These are phyloP conservation scores for Biston stratarius DNA, from an alignment of 2,888 invertebrate species.

Conservation along the genomic window DNA sequence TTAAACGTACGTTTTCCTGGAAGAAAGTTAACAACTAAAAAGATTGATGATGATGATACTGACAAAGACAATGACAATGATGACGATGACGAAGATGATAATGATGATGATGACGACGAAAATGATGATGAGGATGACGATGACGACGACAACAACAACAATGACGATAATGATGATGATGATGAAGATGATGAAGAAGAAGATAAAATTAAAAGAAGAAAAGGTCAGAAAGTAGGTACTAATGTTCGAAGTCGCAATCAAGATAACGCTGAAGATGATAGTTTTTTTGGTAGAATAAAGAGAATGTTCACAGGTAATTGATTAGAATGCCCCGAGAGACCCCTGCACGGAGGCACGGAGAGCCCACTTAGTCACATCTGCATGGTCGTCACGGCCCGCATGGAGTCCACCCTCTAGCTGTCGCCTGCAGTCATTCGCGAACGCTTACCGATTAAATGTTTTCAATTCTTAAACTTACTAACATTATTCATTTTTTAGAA, in stretches of 20 bases:
- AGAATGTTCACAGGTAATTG: constrained; percentile 83
- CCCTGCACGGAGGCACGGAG: constrained; percentile 71
- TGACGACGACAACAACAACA: constrained; percentile 71
- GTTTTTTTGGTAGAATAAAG: constrained; percentile 83
- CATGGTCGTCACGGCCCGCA: constrained; percentile 80
- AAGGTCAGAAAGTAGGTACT: constrained; percentile 58
- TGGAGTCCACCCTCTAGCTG: constrained; percentile 82
- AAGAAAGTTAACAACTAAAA: constrained; percentile 43
- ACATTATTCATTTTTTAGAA: constrained; percentile 76
- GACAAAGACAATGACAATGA: constrained; percentile 47
- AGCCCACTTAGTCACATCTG: constrained; percentile 75
- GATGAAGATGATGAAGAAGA: constrained; percentile 67
- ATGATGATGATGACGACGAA: constrained; percentile 65
- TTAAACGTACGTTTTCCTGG: constrained; percentile 57
- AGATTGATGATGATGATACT: constrained; percentile 56
- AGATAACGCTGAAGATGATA: constrained; percentile 80
- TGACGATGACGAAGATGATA: constrained; percentile 66
- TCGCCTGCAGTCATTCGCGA: constrained; percentile 89
- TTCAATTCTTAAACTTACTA: constrained; percentile 81
- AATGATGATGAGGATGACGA: constrained; percentile 69
- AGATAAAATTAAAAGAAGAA: constrained; percentile 70
- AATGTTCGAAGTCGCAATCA: constrained; percentile 56
- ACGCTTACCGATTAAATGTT: constrained; percentile 83
- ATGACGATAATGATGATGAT: constrained; percentile 71
- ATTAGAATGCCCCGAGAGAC: constrained; percentile 73